Base-by-base conservation (phyloP, 1,140 invertebrate species). In the Cotesia typhae region DNA sequence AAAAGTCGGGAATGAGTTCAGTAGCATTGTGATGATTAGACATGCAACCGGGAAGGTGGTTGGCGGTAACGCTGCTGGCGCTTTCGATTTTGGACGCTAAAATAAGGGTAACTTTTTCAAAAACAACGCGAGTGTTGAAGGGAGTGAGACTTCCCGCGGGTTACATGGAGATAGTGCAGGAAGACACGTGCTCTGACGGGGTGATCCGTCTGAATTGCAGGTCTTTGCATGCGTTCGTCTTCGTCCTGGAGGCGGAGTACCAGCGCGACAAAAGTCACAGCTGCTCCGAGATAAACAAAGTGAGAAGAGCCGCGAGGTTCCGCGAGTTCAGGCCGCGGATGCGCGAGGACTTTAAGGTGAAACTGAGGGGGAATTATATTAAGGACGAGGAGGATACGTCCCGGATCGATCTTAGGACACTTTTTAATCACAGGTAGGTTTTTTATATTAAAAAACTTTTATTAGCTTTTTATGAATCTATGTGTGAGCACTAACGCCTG, bases 81-180 rank as follows among this genome's bases (percentile, higher is more conserved):
- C 41, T 59, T 20, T 57, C 41, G 38, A 66, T 70, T 14, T n/a
- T 74, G 1, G 3, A 37, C 51, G 20, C 72, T 70, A 75, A 76
- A 72, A 77, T 74, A 52, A 64, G 73, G 4, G 77, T 77, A 55
- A 76, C 53, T 0, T 75, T 63, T 0, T 12, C 73, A 12, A 70
- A 74, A 3, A 75, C 80, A 69, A 75, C 75, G 4, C 77, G 80
- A 20, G 81, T 78, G 28, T 75, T 83, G 35, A 84, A 78, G 9
- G 76, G 74, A 3, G 76, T 83, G 7, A 74, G 72, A 52, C 70
- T 86, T 1, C 74, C 78, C 0, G 79, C 78, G 0, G 81, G 81
- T 20, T 78, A 81, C 47, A 83, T 87, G 82, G 85, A 87, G 55
- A 75, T 85, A 20, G 76, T 87, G 4, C 74, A 85, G 20, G 84